Conservation (phyloP, 2,888 invertebrate species). For the Drosophila borealis region DNA sequence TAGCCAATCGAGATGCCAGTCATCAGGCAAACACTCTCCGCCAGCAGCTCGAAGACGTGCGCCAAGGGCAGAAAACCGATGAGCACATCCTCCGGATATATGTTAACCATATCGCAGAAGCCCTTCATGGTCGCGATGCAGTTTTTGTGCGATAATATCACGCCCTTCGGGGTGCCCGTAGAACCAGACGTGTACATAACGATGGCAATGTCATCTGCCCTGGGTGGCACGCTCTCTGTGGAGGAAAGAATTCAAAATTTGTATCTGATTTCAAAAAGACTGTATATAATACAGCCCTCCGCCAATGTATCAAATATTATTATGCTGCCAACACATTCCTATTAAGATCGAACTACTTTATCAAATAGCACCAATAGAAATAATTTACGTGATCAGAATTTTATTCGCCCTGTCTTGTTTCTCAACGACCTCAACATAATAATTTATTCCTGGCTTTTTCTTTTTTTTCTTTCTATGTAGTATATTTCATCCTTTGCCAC, state of each 20-base stretch:
- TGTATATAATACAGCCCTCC: too few relatives aligned
- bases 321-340: too few relatives aligned
- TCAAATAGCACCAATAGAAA: too few relatives aligned
- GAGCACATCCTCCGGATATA: conserved; percentile 91
- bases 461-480: too few relatives aligned
- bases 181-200: conserved; percentile 99
- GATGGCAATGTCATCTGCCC: conserved; percentile 93
- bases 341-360: too few relatives aligned
- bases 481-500: too few relatives aligned
- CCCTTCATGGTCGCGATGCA: conserved; percentile 92
- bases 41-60: conserved; percentile 97
- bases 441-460: too few relatives aligned
- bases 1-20: conserved; percentile 97
- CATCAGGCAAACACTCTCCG: conserved; percentile 93
- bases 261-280: too few relatives aligned
- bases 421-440: too few relatives aligned
- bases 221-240: conserved; percentile 87
- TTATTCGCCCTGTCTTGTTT: too few relatives aligned
- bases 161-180: conserved; percentile 97
- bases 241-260: background rate
- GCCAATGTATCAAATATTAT: too few relatives aligned
- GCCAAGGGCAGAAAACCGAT: conserved; percentile 98
- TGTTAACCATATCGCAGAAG: conserved; percentile 91
- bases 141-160: conserved; percentile 92
- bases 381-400: too few relatives aligned